Evolutionary conservation across 2,888 invertebrate species (phyloP), one percentile per base, ranked within the genome.

Genomic region (Thalpophila matura): DNA sequence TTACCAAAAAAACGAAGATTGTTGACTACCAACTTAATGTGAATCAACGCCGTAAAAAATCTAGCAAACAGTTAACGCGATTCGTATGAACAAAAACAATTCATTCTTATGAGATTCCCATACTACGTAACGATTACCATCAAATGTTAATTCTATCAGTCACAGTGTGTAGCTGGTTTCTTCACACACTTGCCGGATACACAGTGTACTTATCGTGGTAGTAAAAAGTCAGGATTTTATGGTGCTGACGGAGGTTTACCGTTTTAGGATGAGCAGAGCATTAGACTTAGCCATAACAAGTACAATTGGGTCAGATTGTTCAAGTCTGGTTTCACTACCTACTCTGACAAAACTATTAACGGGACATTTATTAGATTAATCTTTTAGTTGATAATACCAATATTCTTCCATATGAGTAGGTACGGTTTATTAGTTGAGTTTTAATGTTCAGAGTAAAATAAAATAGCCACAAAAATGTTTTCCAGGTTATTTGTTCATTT

Each of bases 141-240:
- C 67, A 68, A 74, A 78, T 77, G 60, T 64, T 59, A 77, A 77
- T 77, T 64, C 64, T 58, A 71, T 77, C 63, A 56, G 76, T 74
- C 64, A 71, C 71, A 16, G 40, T 45, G n/a, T 42, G 29, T 10
- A 62, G 40, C 24, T 35, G 31, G 47, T 43, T 56, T 58, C 47
- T 73, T 74, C 55, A 58, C 61, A 74, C 58, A 66, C 50, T 55
- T 37, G 40, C 46, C 54, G 67, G 73, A 51, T 37, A 49, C 60
- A 46, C 27, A 9, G 43, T 37, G 43, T 49, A 53, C 54, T 49
- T 40, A n/a, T 33, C 4, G 35, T 3, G 22, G 20, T 14, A 42
- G 57, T 53, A 70, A 71, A 73, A 74, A 71, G 27, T 47, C n/a
- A 9, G 35, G 26, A 40, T 56, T 50, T 56, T 67, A 71, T 74